A percentile compares a stretch with the other conserved stretches of the same genome.
Conservation (phyloP, 2,888 invertebrate species). For the Nymphalis urticae region DNA sequence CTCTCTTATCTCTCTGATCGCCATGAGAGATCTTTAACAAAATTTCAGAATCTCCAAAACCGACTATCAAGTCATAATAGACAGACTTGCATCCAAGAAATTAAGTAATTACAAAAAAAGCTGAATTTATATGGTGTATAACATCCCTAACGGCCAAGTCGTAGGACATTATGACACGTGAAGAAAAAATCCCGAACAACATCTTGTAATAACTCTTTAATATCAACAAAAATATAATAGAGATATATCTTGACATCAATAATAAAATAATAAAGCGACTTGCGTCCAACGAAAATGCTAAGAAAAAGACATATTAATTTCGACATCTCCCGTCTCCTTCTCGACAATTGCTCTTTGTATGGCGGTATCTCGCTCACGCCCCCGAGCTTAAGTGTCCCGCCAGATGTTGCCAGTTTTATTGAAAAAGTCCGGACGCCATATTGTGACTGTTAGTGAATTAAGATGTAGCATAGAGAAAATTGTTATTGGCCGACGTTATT, state of each 20-base stretch:
- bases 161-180: no score
- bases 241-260: conserved; percentile 66
- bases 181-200: not conserved
- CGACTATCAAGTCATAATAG: no score
- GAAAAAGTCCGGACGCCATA: conserved; percentile 77
- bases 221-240: conserved; percentile 51
- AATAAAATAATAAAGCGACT: conserved; percentile 73
- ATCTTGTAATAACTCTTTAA: conserved; percentile 22
- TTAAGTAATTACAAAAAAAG: no score
- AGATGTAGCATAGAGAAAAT: conserved; percentile 66
- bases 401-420: conserved; percentile 79
- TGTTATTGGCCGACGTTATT: conserved; percentile 51
- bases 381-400: conserved; percentile 74
- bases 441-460: conserved; percentile 77
- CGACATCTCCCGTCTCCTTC: conserved; percentile 54
- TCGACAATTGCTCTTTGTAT: conserved; percentile 37
- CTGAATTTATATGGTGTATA: no score
- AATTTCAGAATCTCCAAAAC: no score
- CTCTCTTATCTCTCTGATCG: no score
- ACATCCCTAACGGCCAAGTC: no score
- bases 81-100: no score
- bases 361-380: conserved; percentile 57
- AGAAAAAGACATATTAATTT: conserved; percentile 81
- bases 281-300: conserved; percentile 63
- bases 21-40: no score